These are phyloP conservation scores for Pseudococcus viburni DNA, from an alignment of 2,888 invertebrate genomes.

Conservation along the genomic window DNA sequence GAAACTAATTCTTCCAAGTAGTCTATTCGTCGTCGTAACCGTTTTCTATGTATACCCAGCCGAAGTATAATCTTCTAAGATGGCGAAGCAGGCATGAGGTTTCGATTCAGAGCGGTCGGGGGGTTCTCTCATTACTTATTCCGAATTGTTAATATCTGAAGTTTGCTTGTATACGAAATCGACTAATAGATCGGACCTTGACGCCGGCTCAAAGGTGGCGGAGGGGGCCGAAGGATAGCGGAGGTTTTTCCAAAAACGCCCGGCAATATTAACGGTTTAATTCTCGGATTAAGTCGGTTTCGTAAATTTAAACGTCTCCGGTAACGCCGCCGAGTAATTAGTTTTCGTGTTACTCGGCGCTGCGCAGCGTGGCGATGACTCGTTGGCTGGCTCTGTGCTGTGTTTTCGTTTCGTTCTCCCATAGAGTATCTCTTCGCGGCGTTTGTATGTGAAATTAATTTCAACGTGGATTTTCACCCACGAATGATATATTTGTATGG, in stretches of 20 bases:
- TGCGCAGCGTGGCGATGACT: background rate
- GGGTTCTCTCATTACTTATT: background rate
- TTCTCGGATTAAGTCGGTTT: slow-evolving; percentile 41
- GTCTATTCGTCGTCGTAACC: background rate
- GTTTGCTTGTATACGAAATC: background rate
- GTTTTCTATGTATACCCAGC: background rate
- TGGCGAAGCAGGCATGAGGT: background rate
- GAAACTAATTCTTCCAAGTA: slow-evolving; percentile 32
- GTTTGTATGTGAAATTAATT: background rate
- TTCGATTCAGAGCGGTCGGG: background rate
- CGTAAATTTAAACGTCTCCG: slow-evolving; percentile 39
- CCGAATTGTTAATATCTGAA: slow-evolving; percentile 30
- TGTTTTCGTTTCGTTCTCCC: background rate
- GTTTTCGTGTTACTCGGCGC: slow-evolving; percentile 16
- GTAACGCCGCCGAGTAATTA: slow-evolving; percentile 11
- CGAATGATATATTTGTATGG: background rate
- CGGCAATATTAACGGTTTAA: slow-evolving; percentile 35
- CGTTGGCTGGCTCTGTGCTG: background rate
- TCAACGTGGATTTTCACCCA: background rate
- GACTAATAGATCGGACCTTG: slow-evolving; percentile 15
- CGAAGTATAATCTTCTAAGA: background rate
- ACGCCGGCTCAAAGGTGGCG: background rate
- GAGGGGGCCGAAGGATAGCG: no score
- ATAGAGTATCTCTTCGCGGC: background rate
- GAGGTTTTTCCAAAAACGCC: background rate